Evolutionary conservation across 2,113 vertebrate genomes (phyloP).

Genomic region (Struthio camelus): DNA sequence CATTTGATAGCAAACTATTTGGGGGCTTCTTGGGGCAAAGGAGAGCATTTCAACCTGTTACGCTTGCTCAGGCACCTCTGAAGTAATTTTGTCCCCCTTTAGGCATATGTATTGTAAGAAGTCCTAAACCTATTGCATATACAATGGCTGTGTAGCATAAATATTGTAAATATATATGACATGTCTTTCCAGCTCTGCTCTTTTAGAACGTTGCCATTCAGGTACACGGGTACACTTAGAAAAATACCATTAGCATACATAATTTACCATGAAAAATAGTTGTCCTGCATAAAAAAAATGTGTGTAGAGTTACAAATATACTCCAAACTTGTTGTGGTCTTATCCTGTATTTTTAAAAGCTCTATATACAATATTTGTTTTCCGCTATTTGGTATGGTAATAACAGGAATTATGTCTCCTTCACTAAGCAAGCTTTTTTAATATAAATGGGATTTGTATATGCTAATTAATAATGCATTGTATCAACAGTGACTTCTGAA

Average conservation of each 20-base stretch:
- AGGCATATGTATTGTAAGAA: background rate
- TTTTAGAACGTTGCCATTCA: background rate
- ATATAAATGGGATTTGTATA: conserved; percentile 62
- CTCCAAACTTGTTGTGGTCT: background rate
- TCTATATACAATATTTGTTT: conserved; percentile 26
- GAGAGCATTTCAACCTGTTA: background rate
- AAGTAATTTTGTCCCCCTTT: background rate
- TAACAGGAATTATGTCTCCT: conserved; percentile 49
- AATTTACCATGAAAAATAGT: background rate
- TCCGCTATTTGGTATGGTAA: conserved; percentile 36
- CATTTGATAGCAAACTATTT: background rate
- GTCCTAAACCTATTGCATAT: background rate
- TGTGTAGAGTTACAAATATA: background rate
- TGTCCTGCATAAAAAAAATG: background rate
- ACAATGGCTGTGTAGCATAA: background rate
- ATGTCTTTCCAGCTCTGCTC: background rate
- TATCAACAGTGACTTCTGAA: background rate
- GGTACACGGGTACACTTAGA: background rate
- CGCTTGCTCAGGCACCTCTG: background rate
- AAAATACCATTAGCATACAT: background rate
- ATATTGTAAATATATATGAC: background rate
- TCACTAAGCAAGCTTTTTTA: conserved; percentile 54
- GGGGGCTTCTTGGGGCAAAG: background rate
- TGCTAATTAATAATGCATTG: conserved; percentile 62
- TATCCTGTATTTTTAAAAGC: background rate